These are phyloP conservation scores for Cranoglanis bouderius DNA, from an alignment of 2,113 vertebrate genomes.

Conservation along the genomic window DNA sequence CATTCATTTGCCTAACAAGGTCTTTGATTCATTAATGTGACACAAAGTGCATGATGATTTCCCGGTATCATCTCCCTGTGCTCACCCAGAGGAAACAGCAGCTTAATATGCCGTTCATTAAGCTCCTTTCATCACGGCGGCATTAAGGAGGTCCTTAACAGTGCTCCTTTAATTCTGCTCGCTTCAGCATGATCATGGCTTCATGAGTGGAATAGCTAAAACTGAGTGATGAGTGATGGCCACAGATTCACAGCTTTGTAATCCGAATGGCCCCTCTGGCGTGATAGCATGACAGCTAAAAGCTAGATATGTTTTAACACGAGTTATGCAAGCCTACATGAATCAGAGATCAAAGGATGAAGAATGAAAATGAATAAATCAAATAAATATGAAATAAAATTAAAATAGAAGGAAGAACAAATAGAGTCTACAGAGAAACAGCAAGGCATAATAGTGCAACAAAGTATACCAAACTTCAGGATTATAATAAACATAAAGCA, in stretches of 20 bases:
- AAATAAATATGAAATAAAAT: not conserved
- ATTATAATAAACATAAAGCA: not conserved
- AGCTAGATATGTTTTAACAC: not conserved
- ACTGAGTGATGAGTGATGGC: conserved; percentile 11
- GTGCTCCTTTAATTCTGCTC: conserved; percentile 32
- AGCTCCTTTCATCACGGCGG: conserved; percentile 33
- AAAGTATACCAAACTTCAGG: not conserved
- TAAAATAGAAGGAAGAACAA: not conserved
- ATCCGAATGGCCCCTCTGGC: not conserved
- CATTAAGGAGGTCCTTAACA: conserved; percentile 39
- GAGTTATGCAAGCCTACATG: not conserved
- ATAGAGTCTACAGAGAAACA: not conserved
- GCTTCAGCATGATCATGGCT: conserved; percentile 34
- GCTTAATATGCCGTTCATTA: conserved; percentile 50
- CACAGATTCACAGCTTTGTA: not conserved
- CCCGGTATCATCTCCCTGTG: conserved; percentile 4
- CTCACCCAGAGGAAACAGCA: conserved; percentile 37
- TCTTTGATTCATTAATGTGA: conserved; percentile 28
- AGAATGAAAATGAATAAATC: not conserved
- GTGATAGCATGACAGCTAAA: not conserved
- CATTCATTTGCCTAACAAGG: conserved; percentile 26
- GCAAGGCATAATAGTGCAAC: too few relatives aligned
- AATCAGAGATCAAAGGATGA: not conserved
- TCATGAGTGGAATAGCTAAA: conserved; percentile 36
- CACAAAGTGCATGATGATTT: conserved; percentile 39